Conservation (phyloP, 2,888 invertebrate genomes). For the Poecilus cupreus region DNA sequence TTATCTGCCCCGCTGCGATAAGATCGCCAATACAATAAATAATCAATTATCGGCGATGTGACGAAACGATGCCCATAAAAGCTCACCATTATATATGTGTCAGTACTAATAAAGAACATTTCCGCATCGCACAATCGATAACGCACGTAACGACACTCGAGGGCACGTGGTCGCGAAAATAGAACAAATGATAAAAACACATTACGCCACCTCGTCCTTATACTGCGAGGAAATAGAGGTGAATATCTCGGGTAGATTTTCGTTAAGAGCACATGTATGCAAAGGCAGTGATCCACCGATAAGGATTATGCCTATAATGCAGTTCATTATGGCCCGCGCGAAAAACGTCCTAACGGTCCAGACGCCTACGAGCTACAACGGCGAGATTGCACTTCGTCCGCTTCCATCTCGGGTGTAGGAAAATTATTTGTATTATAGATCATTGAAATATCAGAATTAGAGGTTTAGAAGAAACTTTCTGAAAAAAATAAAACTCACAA, state of each 20-base stretch:
- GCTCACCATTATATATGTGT: constrained; percentile 41
- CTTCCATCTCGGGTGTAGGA: too few species aligned
- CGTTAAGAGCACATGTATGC: constrained; percentile 24
- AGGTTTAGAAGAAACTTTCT: too few species aligned
- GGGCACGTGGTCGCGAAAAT: constrained; percentile 35
- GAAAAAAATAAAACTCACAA: too few species aligned
- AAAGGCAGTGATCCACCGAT: constrained; percentile 47
- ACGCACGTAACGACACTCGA: constrained; percentile 29
- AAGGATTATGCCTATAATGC: constrained; percentile 58
- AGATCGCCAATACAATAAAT: constrained; percentile 30
- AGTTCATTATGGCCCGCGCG: constrained; percentile 42
- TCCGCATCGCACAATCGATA: constrained; percentile 44
- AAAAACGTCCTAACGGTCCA: constrained; percentile 49
- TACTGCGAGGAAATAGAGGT: neutral
- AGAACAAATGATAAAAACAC: constrained; percentile 39
- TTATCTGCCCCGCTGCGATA: constrained; percentile 18
- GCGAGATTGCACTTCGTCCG: too few species aligned
- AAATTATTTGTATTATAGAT: too few species aligned
- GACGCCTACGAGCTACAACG: constrained; percentile 17
- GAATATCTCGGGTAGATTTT: neutral
- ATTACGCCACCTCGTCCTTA: neutral
- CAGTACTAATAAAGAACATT: constrained; percentile 48
- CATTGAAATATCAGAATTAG: too few species aligned
- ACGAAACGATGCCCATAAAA: constrained; percentile 35
- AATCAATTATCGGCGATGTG: constrained; percentile 35